Conservation (phyloP, 64 coral and sea anemone genomes). For the Montipora sp. region DNA sequence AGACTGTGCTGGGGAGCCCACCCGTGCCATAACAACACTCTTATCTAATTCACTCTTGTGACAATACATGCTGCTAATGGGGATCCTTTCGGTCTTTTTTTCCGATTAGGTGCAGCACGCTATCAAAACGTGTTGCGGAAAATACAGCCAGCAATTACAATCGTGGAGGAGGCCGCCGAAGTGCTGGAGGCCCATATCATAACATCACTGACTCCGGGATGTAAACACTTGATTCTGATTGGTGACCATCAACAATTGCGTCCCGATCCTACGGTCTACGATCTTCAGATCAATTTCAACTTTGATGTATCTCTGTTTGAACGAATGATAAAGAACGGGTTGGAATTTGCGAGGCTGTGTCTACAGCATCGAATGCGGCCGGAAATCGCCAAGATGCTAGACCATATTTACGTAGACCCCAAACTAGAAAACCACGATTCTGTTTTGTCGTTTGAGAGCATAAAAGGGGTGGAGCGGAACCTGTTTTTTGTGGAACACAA, state of each 20-base stretch:
- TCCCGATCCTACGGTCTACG: slow-evolving; percentile 83
- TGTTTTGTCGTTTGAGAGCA: slow-evolving; percentile 62
- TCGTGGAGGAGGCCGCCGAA: slow-evolving; percentile 91
- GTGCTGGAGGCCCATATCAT: slow-evolving; percentile 86
- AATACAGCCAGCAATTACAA: slow-evolving; percentile 56
- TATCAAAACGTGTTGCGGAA: slow-evolving; percentile 57
- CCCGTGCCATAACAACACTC: no score
- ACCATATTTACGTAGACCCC: slow-evolving; percentile 59
- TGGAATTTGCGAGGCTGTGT: slow-evolving; percentile 57
- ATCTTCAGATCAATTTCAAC: slow-evolving; percentile 74
- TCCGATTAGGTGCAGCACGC: slow-evolving; percentile 49
- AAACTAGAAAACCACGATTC: slow-evolving; percentile 65
- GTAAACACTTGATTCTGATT: slow-evolving; percentile 85
- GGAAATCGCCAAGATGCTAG: slow-evolving; percentile 71
- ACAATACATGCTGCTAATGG: neutral
- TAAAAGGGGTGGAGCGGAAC: slow-evolving; percentile 69
- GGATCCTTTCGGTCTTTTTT: neutral
- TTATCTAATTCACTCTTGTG: neutral
- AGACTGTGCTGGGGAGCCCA: no score
- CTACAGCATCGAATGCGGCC: slow-evolving; percentile 95
- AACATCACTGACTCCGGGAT: slow-evolving; percentile 66
- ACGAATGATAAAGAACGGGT: slow-evolving; percentile 73
- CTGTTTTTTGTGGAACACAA: slow-evolving; percentile 87
- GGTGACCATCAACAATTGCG: slow-evolving; percentile 93
- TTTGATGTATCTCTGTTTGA: slow-evolving; percentile 91